A percentile compares a stretch with the other conserved stretches of the same genome.
phyloP scores from a whole-genome alignment of 2,113 vertebrate genomes.

The Phoenicopterus ruber region DNA sequence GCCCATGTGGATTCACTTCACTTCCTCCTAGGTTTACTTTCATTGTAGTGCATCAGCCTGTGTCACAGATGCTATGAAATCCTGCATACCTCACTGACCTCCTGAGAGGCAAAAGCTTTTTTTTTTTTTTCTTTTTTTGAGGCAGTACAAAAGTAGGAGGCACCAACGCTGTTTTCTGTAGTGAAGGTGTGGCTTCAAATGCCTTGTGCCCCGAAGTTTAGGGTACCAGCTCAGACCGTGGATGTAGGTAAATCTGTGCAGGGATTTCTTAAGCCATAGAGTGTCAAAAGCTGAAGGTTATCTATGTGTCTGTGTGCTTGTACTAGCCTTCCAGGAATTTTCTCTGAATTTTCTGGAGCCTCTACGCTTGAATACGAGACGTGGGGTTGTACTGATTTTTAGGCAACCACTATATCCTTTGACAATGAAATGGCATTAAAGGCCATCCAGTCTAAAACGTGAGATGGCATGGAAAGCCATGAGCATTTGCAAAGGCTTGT shows the following conservation, averaged over 20 bases:
- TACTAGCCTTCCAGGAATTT: neutral
- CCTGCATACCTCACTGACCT: slow-evolving; percentile 23
- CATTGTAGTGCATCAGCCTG: slow-evolving; percentile 63
- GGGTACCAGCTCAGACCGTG: neutral
- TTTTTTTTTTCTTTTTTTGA: no score
- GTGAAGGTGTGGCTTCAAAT: neutral
- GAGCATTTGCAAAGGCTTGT: neutral
- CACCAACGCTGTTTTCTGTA: neutral
- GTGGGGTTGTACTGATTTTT: neutral
- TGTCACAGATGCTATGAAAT: neutral
- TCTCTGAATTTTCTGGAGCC: neutral
- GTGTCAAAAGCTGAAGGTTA: neutral
- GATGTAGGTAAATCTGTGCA: neutral
- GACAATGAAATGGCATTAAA: neutral
- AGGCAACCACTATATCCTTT: neutral
- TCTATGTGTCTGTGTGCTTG: neutral
- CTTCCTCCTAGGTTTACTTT: slow-evolving; percentile 51
- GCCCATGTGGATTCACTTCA: slow-evolving; percentile 46
- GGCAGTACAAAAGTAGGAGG: neutral
- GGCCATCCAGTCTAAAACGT: neutral
- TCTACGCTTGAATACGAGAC: neutral
- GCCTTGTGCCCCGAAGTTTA: neutral
- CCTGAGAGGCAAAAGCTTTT: neutral
- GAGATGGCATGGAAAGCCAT: neutral
- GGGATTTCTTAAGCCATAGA: neutral